Conservation (phyloP, 2,888 invertebrate species). For the Meloe dianella region DNA sequence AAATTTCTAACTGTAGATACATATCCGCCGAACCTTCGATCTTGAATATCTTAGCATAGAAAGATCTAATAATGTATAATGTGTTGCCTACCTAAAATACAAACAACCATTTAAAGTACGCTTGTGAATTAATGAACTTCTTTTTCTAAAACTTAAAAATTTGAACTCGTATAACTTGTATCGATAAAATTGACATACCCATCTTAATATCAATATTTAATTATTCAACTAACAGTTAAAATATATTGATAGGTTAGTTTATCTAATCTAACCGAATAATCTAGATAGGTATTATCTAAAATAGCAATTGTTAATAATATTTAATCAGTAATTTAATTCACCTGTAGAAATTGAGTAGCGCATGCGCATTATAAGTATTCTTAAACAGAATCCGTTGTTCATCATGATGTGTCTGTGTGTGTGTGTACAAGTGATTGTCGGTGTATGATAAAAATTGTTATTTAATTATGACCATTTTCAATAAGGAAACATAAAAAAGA, state of each 20-base stretch:
- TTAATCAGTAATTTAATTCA: conserved; percentile 34
- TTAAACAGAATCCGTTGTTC: conserved; percentile 25
- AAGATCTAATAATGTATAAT: too few species aligned
- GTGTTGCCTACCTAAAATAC: too few species aligned
- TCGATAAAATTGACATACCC: neutral
- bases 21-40: too few species aligned
- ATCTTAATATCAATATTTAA: too few species aligned
- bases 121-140: too few species aligned
- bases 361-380: conserved; percentile 35
- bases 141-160: too few species aligned
- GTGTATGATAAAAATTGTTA: conserved; percentile 6
- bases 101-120: too few species aligned
- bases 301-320: neutral
- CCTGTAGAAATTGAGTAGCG: conserved; percentile 41
- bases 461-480: conserved; percentile 6
- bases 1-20: too few species aligned
- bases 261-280: neutral
- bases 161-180: too few species aligned
- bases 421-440: conserved; percentile 11
- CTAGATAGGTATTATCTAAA: neutral
- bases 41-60: too few species aligned
- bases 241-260: neutral
- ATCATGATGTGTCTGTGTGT: too few species aligned
- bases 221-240: neutral
- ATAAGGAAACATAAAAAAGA: neutral